Evolutionary conservation across 2,797 vertebrate genomes (phyloP).

Genomic region (Xenops minutus): DNA sequence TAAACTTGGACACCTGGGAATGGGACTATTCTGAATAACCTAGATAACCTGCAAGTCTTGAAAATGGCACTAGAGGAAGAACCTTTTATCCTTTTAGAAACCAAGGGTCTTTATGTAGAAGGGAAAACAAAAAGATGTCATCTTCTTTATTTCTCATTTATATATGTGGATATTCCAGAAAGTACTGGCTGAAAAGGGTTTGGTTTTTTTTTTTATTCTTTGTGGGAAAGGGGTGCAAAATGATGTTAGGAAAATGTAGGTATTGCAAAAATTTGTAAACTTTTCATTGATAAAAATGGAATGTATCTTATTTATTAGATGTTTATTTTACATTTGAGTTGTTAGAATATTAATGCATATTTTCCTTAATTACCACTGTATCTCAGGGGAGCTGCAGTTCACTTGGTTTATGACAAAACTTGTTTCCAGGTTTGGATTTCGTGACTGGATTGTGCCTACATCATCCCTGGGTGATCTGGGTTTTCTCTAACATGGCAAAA

Average conservation of each 20-base stretch:
- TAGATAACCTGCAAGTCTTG: not conserved
- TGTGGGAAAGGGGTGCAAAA: not conserved
- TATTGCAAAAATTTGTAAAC: not conserved
- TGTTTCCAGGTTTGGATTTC: not conserved
- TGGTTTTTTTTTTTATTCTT: not conserved
- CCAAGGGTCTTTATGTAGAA: not conserved
- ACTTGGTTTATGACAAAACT: not conserved
- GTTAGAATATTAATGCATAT: not conserved
- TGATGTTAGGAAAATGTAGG: not conserved
- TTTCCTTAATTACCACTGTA: not conserved
- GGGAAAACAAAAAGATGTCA: not conserved
- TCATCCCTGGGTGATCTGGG: not conserved
- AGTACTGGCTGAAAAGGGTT: not conserved
- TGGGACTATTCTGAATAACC: not conserved
- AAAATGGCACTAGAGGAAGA: not conserved
- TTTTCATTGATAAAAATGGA: not conserved
- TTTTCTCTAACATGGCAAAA: not conserved
- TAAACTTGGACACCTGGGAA: not conserved
- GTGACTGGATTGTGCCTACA: not conserved
- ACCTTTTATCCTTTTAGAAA: not conserved
- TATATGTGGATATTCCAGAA: not conserved
- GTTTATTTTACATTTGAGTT: not conserved
- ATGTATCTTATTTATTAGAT: not conserved
- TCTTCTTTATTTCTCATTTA: not conserved
- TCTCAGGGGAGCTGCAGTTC: not conserved